phyloP scores from a whole-genome alignment of 2,888 invertebrate species.

The Aleiodes testaceus region DNA sequence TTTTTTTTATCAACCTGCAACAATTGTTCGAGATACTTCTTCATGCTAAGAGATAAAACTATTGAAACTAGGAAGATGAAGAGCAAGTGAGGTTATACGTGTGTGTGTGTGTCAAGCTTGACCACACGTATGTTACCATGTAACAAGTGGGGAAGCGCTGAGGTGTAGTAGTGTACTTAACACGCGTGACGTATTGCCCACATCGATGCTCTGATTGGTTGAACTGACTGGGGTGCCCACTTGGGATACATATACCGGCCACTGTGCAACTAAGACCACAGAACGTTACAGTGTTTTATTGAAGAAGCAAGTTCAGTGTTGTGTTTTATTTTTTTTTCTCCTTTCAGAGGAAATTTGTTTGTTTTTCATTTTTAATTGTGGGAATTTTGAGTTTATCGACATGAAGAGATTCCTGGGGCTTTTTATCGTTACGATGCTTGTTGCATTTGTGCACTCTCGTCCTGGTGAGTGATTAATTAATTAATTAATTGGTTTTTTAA shows the following conservation, averaged over 20 bases:
- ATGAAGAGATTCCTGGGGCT: constrained; percentile 55
- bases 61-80: no score
- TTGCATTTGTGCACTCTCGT: constrained; percentile 60
- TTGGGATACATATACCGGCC: constrained; percentile 49
- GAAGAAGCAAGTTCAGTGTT: constrained; percentile 41
- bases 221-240: constrained; percentile 9
- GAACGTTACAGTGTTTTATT: constrained; percentile 51
- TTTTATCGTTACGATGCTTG: constrained; percentile 56
- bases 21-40: no score
- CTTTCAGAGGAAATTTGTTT: neutral
- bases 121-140: constrained; percentile 13
- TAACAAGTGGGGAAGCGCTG: constrained; percentile 12
- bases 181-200: constrained; percentile 33
- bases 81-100: no score
- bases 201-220: constrained; percentile 37
- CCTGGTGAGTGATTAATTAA: constrained; percentile 63
- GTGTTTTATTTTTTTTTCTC: constrained; percentile 43
- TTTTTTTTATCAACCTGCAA: no score
- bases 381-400: constrained; percentile 16
- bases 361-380: neutral
- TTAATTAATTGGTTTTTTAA: neutral
- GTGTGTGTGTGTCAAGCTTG: neutral
- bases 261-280: constrained; percentile 46
- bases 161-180: constrained; percentile 9
- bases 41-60: no score